These are phyloP conservation scores for Steatocranus sp. DNA, from an alignment of 2,797 vertebrate species.

Conservation along the genomic window DNA sequence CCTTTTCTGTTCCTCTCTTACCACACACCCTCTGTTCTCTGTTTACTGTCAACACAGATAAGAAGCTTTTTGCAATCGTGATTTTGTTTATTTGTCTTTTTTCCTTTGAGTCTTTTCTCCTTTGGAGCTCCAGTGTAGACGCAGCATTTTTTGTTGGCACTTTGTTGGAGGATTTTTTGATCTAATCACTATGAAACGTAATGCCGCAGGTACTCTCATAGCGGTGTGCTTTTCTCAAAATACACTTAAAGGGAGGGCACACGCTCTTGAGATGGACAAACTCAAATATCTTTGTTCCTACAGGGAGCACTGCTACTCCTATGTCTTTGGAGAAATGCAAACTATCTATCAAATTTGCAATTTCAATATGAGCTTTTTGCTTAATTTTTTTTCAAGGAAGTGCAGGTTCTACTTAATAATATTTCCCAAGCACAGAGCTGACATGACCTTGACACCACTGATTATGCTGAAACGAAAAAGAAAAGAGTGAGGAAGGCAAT, in stretches of 20 bases:
- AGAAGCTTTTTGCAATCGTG: slow-evolving; percentile 5
- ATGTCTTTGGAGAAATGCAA: background rate
- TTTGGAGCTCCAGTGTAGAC: background rate
- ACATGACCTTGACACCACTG: slow-evolving; percentile 48
- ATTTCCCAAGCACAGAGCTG: background rate
- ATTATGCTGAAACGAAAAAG: slow-evolving; percentile 6
- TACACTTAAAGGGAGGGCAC: background rate
- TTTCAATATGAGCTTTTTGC: background rate
- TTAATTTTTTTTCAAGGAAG: background rate
- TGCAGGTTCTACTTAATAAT: background rate
- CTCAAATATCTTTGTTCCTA: background rate
- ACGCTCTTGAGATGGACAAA: background rate
- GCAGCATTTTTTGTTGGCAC: background rate
- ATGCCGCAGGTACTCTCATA: background rate
- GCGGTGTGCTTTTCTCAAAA: background rate
- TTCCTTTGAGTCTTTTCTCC: background rate
- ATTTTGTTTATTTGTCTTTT: slow-evolving; percentile 21
- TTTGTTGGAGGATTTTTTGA: slow-evolving; percentile 4
- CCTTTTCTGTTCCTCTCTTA: background rate
- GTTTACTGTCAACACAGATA: slow-evolving; percentile 41
- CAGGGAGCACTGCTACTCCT: background rate
- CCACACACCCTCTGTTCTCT: slow-evolving; percentile 11
- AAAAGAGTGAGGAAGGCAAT: slow-evolving; percentile 40
- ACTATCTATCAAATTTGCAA: background rate
- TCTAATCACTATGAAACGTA: slow-evolving; percentile 20